Conservation (phyloP, 2,888 invertebrate genomes). For the Crossocerus cetratus region DNA sequence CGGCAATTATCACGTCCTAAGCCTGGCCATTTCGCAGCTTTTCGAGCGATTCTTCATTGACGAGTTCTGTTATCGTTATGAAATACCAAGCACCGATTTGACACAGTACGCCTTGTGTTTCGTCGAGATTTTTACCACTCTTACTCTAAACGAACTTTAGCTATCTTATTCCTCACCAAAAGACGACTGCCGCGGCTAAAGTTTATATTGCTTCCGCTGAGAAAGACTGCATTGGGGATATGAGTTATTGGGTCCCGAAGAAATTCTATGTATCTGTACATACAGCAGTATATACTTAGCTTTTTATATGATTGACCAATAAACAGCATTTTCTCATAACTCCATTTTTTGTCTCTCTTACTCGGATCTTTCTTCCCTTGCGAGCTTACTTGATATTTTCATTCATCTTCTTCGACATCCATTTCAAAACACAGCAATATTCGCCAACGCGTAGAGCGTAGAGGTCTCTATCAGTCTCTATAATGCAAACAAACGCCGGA, state of each 20-base stretch:
- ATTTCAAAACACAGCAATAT: too few species aligned
- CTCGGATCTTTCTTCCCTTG: too few species aligned
- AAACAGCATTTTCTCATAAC: slow-evolving; percentile 19
- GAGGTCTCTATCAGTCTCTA: too few species aligned
- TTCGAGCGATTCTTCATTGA: slow-evolving; percentile 70
- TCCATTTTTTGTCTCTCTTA: background rate
- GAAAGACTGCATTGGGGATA: too few species aligned
- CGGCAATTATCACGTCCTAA: slow-evolving; percentile 65
- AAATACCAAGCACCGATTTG: slow-evolving; percentile 71
- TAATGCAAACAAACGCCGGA: too few species aligned
- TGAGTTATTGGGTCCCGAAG: too few species aligned
- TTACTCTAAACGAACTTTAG: slow-evolving; percentile 67
- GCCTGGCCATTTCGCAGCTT: slow-evolving; percentile 67
- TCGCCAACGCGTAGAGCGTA: too few species aligned
- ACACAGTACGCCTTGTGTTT: slow-evolving; percentile 72
- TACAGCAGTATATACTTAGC: slow-evolving; percentile 9
- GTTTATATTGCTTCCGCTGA: too few species aligned
- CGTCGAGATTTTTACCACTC: slow-evolving; percentile 68
- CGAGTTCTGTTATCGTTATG: slow-evolving; percentile 72
- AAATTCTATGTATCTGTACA: too few species aligned
- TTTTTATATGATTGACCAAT: slow-evolving; percentile 28
- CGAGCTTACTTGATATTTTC: too few species aligned
- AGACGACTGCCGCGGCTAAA: background rate
- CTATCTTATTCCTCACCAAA: background rate
- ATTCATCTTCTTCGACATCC: too few species aligned